These are phyloP conservation scores for Drosophila subsilvestris DNA, from an alignment of 2,888 invertebrate genomes.

Conservation along the genomic window DNA sequence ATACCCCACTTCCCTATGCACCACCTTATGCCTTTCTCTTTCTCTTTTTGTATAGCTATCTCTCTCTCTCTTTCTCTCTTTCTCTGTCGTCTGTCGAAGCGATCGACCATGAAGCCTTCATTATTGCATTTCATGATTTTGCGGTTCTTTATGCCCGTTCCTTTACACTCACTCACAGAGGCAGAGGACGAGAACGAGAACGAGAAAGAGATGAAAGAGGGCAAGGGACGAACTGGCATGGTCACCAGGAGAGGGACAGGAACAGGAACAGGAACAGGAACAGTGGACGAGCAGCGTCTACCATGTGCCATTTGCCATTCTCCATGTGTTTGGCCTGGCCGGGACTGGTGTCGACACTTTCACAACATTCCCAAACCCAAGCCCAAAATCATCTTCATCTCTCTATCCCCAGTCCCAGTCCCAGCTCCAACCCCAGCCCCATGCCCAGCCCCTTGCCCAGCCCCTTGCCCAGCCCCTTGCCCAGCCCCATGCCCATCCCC, in stretches of 20 bases:
- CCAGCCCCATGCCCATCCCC: slow-evolving; percentile 14
- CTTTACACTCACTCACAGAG: slow-evolving; percentile 45
- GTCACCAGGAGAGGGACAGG: slow-evolving; percentile 1
- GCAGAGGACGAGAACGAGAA: not conserved
- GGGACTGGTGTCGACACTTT: slow-evolving; percentile 74
- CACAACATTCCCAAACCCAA: slow-evolving; percentile 62
- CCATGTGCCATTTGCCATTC: slow-evolving; percentile 44
- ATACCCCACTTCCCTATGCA: not conserved
- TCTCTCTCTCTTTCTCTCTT: slow-evolving; percentile 1
- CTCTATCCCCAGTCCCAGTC: not conserved
- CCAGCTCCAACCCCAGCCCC: not conserved
- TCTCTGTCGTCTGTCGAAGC: slow-evolving; percentile 61
- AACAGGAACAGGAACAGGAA: slow-evolving; percentile 9
- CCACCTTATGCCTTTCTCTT: slow-evolving; percentile 23
- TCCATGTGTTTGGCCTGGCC: slow-evolving; percentile 54
- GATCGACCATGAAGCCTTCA: slow-evolving; percentile 79
- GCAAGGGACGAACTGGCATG: not conserved
- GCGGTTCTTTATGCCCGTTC: slow-evolving; percentile 75
- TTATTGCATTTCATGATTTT: slow-evolving; percentile 78
- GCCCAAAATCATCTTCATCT: slow-evolving; percentile 27
- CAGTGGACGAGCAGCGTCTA: slow-evolving; percentile 32
- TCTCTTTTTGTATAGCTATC: slow-evolving; percentile 33
- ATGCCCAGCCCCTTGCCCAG: not conserved
- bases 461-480: not conserved
- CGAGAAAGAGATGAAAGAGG: slow-evolving; percentile 1